Conservation (phyloP, 2,797 vertebrate species). For the Xiphorhynchus erythropygius region DNA sequence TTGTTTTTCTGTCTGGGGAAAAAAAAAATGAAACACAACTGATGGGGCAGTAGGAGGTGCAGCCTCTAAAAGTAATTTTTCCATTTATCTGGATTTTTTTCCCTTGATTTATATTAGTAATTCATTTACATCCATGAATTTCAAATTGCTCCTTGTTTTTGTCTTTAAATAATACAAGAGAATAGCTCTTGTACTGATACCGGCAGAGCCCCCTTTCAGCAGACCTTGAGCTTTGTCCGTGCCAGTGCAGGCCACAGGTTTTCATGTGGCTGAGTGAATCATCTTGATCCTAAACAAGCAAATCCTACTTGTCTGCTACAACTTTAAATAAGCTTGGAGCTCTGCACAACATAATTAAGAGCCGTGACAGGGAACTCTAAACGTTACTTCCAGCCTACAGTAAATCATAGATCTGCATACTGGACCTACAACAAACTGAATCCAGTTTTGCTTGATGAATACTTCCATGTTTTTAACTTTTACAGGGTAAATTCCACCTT, state of each 20-base stretch:
- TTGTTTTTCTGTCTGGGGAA: background rate
- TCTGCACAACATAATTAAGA: conserved; percentile 30
- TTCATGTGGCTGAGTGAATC: background rate
- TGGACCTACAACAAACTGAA: background rate
- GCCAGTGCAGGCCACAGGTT: background rate
- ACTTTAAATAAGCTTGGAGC: conserved; percentile 9
- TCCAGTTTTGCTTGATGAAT: background rate
- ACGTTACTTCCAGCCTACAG: background rate
- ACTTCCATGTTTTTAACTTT: background rate
- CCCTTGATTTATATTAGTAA: background rate
- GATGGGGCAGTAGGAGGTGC: background rate
- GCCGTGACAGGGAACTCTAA: background rate
- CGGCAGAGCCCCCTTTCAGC: background rate
- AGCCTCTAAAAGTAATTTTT: background rate
- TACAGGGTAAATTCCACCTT: background rate
- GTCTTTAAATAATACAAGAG: background rate
- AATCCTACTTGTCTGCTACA: conserved; percentile 2
- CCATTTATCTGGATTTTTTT: background rate
- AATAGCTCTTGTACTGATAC: background rate
- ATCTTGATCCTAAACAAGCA: background rate
- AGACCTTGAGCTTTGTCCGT: background rate
- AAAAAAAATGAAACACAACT: background rate
- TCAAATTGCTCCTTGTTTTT: background rate
- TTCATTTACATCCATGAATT: background rate
- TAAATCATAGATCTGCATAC: background rate